A percentile compares a stretch with the other conserved stretches of the same genome.
Evolutionary conservation across 2,797 vertebrate species (phyloP).

Genomic region (Halcyon smyrnensis): DNA sequence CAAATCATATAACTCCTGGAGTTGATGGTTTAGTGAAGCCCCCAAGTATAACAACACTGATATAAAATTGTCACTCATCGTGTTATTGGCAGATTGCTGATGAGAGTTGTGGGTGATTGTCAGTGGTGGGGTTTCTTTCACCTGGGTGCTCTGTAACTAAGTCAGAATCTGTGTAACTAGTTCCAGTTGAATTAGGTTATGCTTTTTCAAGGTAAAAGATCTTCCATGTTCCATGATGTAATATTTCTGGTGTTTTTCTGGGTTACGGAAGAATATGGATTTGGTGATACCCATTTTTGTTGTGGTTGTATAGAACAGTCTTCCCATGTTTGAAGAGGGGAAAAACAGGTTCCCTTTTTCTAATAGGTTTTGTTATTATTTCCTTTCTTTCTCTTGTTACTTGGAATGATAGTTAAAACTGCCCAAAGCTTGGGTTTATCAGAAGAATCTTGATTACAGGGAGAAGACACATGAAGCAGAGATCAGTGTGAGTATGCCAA

Average conservation of each 20-base stretch:
- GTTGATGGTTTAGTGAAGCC: not conserved
- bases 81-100: not conserved
- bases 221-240: not conserved
- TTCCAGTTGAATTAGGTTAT: not conserved
- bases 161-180: not conserved
- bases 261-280: not conserved
- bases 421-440: not conserved
- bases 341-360: rapidly evolving
- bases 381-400: not conserved
- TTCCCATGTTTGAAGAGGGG: not conserved
- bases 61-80: not conserved
- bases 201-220: not conserved
- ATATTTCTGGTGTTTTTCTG: not conserved
- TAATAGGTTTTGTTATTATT: not conserved
- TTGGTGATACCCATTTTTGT: rapidly evolving
- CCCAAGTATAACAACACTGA: not conserved
- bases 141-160: not conserved
- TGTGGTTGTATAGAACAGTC: not conserved
- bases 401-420: not conserved
- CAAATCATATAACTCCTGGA: not conserved
- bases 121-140: not conserved
- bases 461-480: rapidly evolving
- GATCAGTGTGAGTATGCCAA: not conserved
- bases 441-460: not conserved
- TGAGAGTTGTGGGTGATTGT: not conserved